Evolutionary conservation across 2,888 invertebrate genomes (phyloP), one percentile per base, ranked within the genome.

Genomic region (Rhamnusium bicolor): DNA sequence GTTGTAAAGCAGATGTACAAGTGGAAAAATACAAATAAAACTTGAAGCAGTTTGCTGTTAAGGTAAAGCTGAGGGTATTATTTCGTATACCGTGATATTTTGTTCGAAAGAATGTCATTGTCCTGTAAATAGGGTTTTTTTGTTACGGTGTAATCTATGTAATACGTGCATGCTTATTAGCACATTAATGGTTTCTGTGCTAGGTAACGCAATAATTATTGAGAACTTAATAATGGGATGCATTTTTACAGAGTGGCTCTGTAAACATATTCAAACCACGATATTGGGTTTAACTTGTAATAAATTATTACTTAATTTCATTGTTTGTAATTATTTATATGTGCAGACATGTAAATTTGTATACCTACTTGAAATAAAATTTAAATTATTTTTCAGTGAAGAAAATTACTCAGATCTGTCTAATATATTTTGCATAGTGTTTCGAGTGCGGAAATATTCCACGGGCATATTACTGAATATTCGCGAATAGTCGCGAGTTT

Each of bases 1-100:
- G 60, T 58, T 58, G 58, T 61, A 58, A 68, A 58, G 68, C 68
- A 68, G 58, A 46, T 58, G 68, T 58, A 58, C 54, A n/a, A 66
- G 18, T 29, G 10, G 27, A 65, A 65, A 65, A 65, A 65, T 51
- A 51, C 18, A 49, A 65, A 32, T 32, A 66, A 10, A 8, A 32
- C 40, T 21, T 46, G 6, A n/a, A 16, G 19, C 8, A 10, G 19
- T 14, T 58, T 16, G 29, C 27, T 10, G n/a, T n/a, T n/a, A 58
- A 58, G 14, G 32, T 58, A 29, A 12, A 40, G n/a, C 12, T 12
- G 1, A 40, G 12, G 58, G 29, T 18, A 58, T 32, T n/a, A 32
- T 24, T 21, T 32, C 10, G 40, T 29, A 29, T 58, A 58, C 32
- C n/a, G n/a, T n/a, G n/a, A 58, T 32, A 27, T 58, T 29, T 29